A percentile compares a stretch with the other conserved stretches of the same genome.
These are phyloP conservation scores for Volucella bombylans DNA, from an alignment of 2,888 invertebrate species.

Conservation along the genomic window DNA sequence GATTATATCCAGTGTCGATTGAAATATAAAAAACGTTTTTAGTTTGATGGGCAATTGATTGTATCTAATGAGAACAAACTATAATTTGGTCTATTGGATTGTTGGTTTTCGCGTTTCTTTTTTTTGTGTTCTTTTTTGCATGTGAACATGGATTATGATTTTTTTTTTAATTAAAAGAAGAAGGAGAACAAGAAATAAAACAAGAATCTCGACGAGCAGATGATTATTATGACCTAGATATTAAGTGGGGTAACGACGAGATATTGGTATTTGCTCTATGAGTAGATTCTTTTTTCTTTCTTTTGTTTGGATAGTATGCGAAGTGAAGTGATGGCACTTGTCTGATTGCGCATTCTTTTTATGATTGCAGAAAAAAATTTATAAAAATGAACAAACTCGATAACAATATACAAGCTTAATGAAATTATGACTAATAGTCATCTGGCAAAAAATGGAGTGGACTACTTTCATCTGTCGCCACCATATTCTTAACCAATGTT, in stretches of 20 bases:
- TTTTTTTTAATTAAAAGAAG: background rate
- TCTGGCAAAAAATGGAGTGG: background rate
- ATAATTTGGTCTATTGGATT: constrained; percentile 38
- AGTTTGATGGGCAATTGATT: constrained; percentile 35
- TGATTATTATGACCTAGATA: constrained; percentile 59
- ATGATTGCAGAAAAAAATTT: constrained; percentile 10
- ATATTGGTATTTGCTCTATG: constrained; percentile 44
- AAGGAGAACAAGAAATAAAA: background rate
- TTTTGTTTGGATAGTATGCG: constrained; percentile 18
- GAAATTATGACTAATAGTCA: constrained; percentile 12
- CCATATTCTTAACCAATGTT: too few species aligned
- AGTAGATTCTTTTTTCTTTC: constrained; percentile 5
- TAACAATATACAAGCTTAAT: background rate
- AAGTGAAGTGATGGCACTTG: constrained; percentile 30
- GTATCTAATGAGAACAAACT: constrained; percentile 28
- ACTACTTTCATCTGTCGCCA: background rate
- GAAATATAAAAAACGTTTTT: constrained; percentile 2
- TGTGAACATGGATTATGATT: constrained; percentile 6
- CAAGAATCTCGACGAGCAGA: constrained; percentile 19
- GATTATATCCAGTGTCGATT: constrained; percentile 12
- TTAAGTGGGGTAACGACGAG: constrained; percentile 37
- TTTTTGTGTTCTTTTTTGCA: background rate
- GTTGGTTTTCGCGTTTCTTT: constrained; percentile 30
- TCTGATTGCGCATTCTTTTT: constrained; percentile 40
- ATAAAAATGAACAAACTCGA: constrained; percentile 22